These are phyloP conservation scores for Zoanthus gigantus DNA, from an alignment of 92 coral and sea anemone genomes.

Conservation along the genomic window DNA sequence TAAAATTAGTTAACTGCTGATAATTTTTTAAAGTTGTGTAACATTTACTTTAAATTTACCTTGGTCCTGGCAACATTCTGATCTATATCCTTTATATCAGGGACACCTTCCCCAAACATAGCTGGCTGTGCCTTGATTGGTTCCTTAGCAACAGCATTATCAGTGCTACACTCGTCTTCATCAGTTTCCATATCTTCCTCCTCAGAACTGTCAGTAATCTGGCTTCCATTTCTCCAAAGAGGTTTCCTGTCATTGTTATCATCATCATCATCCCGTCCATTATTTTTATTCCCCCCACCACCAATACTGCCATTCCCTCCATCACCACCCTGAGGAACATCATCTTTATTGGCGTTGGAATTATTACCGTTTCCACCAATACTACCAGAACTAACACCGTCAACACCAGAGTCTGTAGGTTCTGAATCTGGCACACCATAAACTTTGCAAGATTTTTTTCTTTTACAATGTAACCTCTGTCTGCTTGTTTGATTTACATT, in stretches of 20 bases:
- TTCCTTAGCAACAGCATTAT: neutral
- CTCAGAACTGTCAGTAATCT: conserved; percentile 35
- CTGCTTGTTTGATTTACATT: neutral
- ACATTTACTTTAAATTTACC: neutral
- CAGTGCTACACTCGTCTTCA: conserved; percentile 43
- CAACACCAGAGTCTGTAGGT: conserved; percentile 50
- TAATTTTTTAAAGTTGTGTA: too few relatives aligned
- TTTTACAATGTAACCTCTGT: neutral
- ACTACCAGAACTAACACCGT: conserved; percentile 41
- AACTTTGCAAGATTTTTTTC: neutral
- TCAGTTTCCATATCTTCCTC: conserved; percentile 62
- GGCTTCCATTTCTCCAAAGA: conserved; percentile 4
- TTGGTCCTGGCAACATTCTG: neutral
- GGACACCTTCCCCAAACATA: neutral
- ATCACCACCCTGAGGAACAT: conserved; percentile 37
- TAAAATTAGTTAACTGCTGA: too few relatives aligned
- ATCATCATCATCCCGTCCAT: conserved; percentile 44
- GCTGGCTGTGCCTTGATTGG: neutral
- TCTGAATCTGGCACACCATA: neutral
- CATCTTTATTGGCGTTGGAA: neutral
- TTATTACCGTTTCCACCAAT: conserved; percentile 1
- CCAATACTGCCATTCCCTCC: conserved; percentile 33
- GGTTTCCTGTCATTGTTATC: conserved; percentile 4
- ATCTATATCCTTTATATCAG: neutral
- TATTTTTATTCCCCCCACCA: conserved; percentile 30